Conservation (phyloP, 1,140 invertebrate genomes). For the Mya arenaria region DNA sequence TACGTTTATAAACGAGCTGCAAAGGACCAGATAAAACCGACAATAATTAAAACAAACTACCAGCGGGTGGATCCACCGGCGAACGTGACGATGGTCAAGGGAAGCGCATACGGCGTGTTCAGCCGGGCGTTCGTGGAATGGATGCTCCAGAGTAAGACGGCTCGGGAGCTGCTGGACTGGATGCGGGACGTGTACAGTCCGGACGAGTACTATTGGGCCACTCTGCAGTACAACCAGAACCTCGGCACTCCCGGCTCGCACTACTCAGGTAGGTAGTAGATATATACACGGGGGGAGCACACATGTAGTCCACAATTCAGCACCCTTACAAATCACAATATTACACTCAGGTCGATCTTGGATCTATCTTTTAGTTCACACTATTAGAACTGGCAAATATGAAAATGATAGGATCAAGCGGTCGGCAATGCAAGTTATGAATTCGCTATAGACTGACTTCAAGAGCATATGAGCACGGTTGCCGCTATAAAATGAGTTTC, state of each 20-base stretch:
- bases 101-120: slow-evolving; percentile 71
- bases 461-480: no score
- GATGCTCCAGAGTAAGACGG: slow-evolving; percentile 61
- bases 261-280: slow-evolving; percentile 59
- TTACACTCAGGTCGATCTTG: no score
- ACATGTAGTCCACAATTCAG: not conserved
- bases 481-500: no score
- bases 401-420: no score
- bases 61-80: slow-evolving; percentile 56
- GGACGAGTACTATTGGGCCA: slow-evolving; percentile 71
- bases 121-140: no score
- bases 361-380: no score
- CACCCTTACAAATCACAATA: no score
- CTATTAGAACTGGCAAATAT: no score
- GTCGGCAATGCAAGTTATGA: no score
- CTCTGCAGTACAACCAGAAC: slow-evolving; percentile 65
- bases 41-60: not conserved
- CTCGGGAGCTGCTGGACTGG: slow-evolving; percentile 63
- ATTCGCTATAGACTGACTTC: no score
- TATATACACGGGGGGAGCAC: not conserved
- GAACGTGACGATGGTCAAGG: slow-evolving; percentile 66
- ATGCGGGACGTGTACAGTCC: slow-evolving; percentile 63
- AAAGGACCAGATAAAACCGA: not conserved
- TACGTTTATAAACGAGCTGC: slow-evolving; percentile 11
- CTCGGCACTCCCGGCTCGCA: slow-evolving; percentile 60